Evolutionary conservation across 1,140 invertebrate species (phyloP).

Genomic region (Achroia grisella): DNA sequence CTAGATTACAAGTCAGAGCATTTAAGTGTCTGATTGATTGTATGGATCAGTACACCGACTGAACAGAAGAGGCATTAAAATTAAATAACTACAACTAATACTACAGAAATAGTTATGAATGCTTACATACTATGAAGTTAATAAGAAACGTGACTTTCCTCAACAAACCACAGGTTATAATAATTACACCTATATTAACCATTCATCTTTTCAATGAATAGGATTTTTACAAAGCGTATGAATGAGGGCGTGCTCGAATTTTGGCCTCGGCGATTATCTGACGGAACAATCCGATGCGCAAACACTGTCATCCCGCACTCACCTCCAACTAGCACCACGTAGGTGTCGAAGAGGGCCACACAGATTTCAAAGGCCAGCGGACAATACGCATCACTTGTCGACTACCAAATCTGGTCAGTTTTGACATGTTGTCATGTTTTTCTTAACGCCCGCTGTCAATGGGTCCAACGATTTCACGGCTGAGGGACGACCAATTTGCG

Average conservation of each 20-base stretch:
- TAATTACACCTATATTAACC: conserved; percentile 10
- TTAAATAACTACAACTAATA: too few relatives aligned
- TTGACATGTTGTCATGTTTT: conserved; percentile 71
- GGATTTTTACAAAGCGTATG: conserved; percentile 18
- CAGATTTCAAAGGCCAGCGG: conserved; percentile 50
- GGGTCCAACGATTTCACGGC: conserved; percentile 47
- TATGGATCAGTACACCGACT: too few relatives aligned
- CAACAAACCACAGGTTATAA: background rate
- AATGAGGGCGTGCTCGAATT: conserved; percentile 58
- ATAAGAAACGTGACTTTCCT: conserved; percentile 11
- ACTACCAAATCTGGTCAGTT: conserved; percentile 66
- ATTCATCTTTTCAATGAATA: conserved; percentile 2
- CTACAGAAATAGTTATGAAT: too few relatives aligned
- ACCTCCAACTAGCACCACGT: conserved; percentile 34
- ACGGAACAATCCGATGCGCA: conserved; percentile 54
- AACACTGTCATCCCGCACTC: conserved; percentile 39
- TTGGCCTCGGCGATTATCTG: conserved; percentile 47
- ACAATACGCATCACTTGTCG: conserved; percentile 65
- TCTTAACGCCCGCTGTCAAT: conserved; percentile 59
- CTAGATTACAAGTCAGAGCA: too few relatives aligned
- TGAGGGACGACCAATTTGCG: conserved; percentile 56
- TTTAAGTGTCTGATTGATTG: too few relatives aligned
- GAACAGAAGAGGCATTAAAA: too few relatives aligned
- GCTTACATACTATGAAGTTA: background rate
- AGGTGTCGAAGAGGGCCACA: conserved; percentile 61